A percentile compares a stretch with the other conserved stretches of the same genome.
Evolutionary conservation across 2,113 vertebrate genomes (phyloP).

Genomic region (Spheniscus mendiculus): DNA sequence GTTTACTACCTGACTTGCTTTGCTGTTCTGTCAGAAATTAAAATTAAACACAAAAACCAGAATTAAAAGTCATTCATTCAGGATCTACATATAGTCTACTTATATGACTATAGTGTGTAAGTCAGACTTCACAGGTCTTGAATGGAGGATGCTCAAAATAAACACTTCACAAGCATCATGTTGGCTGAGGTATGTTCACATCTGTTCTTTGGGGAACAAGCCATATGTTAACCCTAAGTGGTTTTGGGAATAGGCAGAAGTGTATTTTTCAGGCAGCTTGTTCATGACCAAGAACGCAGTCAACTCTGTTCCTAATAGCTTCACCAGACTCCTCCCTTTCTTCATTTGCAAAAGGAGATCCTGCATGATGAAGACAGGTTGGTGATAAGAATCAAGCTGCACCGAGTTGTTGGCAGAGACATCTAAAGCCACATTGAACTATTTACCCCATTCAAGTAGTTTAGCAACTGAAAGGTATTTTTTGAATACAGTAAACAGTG

Average conservation of each 20-base stretch:
- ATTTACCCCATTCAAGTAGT: background rate
- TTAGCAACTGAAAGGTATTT: background rate
- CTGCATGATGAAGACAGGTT: background rate
- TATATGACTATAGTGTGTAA: background rate
- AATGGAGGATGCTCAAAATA: background rate
- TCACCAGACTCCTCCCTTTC: background rate
- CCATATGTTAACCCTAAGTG: background rate
- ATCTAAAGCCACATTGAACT: background rate
- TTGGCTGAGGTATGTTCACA: background rate
- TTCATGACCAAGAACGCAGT: background rate
- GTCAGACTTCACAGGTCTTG: background rate
- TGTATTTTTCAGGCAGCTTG: background rate
- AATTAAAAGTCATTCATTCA: background rate
- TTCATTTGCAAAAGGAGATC: background rate
- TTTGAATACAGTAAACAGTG: background rate
- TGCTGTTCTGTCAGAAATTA: background rate
- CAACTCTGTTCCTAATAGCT: background rate
- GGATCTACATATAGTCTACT: background rate
- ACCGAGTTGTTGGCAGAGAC: background rate
- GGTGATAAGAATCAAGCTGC: background rate
- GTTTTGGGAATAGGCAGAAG: background rate
- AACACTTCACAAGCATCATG: background rate
- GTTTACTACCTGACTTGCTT: background rate
- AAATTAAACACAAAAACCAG: background rate
- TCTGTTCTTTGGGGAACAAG: background rate